Evolutionary conservation across 2,888 invertebrate species (phyloP), one percentile per base, ranked within the genome.

Genomic region (Drosophila yooni): DNA sequence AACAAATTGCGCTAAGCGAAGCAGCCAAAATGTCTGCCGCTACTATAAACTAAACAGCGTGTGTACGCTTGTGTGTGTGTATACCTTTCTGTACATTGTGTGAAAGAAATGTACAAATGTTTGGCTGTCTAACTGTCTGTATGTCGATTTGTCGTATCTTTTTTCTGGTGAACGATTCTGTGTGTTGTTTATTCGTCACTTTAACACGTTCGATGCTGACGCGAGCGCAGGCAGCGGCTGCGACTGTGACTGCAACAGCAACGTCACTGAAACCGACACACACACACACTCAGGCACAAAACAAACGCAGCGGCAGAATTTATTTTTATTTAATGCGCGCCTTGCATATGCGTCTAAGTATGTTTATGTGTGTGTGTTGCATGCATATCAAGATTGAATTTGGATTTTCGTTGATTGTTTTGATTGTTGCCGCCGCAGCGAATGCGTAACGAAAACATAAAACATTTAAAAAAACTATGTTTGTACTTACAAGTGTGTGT

Each of bases 161-260:
- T 46, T 73, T 71, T 70, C 80, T 74, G 67, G 70, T 79, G 90
- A 83, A 88, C 73, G 74, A 81, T 83, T 83, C 80, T 81, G 73
- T 74, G 73, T 73, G 87, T 83, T 90, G 84, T 85, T 85, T 85
- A 85, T 85, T 89, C 85, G 88, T 85, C 85, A 88, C 88, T 85
- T 85, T 88, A 88, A 88, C 85, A 85, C 85, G 85, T 83, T 85
- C 83, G 86, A 81, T 81, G 83, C 86, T 74, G 63, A 74, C 71
- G 78, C 64, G 68, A 33, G 60, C 68, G 70, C 56, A 48, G 51
- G 34, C 66, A 51, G 65, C 57, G 59, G 50, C 79, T 54, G 62
- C 36, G 67, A 52, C 70, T 38, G 62, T 46, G 71, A 54, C 74
- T 27, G 65, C 62, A 63, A 64, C 62, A 56, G 72, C 82, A 79